These are phyloP conservation scores for Nymphalis polychloros DNA, from an alignment of 2,888 invertebrate species.

Conservation along the genomic window DNA sequence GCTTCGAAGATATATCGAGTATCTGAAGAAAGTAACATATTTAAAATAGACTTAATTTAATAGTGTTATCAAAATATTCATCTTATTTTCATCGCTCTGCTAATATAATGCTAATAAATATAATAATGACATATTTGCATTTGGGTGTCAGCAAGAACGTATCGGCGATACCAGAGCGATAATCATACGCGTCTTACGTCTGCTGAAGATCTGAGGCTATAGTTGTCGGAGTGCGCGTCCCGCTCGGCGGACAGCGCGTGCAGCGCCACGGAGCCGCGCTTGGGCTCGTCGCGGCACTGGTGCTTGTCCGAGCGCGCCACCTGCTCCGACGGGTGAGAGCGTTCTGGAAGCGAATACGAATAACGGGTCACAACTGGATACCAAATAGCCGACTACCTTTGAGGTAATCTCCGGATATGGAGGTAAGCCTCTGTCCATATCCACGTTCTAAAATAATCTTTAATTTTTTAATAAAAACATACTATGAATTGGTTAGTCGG, in stretches of 20 bases:
- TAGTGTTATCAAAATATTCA: not conserved
- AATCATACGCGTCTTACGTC: constrained; percentile 56
- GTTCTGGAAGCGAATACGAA: constrained; percentile 51
- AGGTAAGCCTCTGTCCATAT: no score
- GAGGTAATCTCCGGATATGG: no score
- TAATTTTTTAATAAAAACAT: no score
- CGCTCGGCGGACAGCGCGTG: constrained; percentile 63
- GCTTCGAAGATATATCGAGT: constrained; percentile 78
- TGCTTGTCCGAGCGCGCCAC: constrained; percentile 61
- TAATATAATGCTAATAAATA: not conserved
- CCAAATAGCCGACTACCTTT: no score
- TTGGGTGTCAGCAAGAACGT: not conserved
- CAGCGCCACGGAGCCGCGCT: constrained; percentile 59
- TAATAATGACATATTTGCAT: not conserved
- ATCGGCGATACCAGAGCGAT: not conserved
- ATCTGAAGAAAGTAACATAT: constrained; percentile 52
- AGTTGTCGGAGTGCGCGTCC: constrained; percentile 76
- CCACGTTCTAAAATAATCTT: no score
- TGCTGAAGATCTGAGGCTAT: constrained; percentile 75
- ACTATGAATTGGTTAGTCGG: no score
- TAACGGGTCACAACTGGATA: no score
- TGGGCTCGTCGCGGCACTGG: constrained; percentile 59
- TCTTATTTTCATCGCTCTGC: not conserved
- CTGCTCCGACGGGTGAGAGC: constrained; percentile 67
- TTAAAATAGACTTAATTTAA: not conserved